phyloP scores from a whole-genome alignment of 2,888 invertebrate genomes.

The Leistus spinibarbis region DNA sequence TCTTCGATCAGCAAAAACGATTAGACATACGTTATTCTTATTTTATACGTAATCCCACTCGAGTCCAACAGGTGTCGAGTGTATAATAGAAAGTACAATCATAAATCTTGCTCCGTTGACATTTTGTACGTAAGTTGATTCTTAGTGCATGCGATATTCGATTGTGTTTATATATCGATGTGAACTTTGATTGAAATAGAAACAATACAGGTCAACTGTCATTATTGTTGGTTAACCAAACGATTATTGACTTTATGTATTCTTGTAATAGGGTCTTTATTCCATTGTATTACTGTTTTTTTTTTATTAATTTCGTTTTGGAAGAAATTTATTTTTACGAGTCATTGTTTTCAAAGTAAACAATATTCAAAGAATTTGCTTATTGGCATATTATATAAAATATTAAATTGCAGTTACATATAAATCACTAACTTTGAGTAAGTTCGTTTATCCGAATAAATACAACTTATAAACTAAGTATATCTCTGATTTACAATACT shows the following conservation, averaged over 20 bases:
- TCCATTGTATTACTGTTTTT: not conserved
- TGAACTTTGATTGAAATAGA: not conserved
- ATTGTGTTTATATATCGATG: not conserved
- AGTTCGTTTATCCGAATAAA: too few species aligned
- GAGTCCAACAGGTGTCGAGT: not conserved
- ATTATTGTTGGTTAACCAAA: not conserved
- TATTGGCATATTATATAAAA: too few species aligned
- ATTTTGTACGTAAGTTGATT: not conserved
- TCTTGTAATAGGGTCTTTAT: not conserved
- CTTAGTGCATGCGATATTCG: not conserved
- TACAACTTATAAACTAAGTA: too few species aligned
- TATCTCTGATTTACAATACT: too few species aligned
- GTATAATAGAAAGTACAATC: not conserved
- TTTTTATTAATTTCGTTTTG: not conserved
- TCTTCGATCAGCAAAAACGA: too few species aligned
- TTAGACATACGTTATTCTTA: not conserved
- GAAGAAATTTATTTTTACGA: not conserved
- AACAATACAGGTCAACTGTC: not conserved
- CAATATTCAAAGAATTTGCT: too few species aligned
- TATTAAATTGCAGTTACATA: too few species aligned
- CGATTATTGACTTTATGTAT: not conserved
- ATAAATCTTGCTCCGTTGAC: not conserved
- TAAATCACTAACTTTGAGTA: too few species aligned
- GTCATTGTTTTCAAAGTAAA: too few species aligned
- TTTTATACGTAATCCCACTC: not conserved